Conservation (phyloP, 2,113 vertebrate genomes). For the Chionodraco myersi region DNA sequence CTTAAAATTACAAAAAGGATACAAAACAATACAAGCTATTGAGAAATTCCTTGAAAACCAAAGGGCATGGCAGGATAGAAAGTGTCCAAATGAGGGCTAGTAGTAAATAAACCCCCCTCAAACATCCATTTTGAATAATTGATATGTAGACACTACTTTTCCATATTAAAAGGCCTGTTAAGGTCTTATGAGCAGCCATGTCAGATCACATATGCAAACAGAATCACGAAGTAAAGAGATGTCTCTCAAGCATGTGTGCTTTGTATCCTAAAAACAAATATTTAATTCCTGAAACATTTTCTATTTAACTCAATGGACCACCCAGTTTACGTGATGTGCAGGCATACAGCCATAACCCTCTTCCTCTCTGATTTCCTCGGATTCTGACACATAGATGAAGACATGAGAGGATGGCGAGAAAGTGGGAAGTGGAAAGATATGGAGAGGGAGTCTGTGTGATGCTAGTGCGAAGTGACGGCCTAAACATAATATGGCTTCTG, state of each 20-base stretch:
- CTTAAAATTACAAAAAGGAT: not conserved
- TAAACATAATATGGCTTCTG: constrained; percentile 66
- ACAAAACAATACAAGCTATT: not conserved
- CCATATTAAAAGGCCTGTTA: not conserved
- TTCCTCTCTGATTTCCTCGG: constrained; percentile 2
- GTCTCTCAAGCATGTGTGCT: not conserved
- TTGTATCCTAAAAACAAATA: constrained; percentile 14
- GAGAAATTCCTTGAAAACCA: too few relatives aligned
- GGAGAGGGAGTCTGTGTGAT: constrained; percentile 22
- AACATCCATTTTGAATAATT: not conserved
- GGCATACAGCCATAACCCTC: constrained; percentile 4
- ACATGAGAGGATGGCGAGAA: constrained; percentile 18
- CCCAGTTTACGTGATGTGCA: constrained; percentile 4
- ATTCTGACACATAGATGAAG: constrained; percentile 31
- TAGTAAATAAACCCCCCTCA: too few relatives aligned
- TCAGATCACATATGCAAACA: not conserved
- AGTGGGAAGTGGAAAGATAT: constrained; percentile 31
- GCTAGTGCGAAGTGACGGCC: constrained; percentile 49
- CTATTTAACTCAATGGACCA: not conserved
- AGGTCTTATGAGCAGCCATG: not conserved
- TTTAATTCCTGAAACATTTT: not conserved
- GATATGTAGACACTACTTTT: not conserved
- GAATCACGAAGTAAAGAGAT: not conserved
- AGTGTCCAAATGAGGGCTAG: too few relatives aligned
- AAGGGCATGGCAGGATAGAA: not conserved